phyloP scores from a whole-genome alignment of 1,140 invertebrate species.

The Trichoplusia ni region DNA sequence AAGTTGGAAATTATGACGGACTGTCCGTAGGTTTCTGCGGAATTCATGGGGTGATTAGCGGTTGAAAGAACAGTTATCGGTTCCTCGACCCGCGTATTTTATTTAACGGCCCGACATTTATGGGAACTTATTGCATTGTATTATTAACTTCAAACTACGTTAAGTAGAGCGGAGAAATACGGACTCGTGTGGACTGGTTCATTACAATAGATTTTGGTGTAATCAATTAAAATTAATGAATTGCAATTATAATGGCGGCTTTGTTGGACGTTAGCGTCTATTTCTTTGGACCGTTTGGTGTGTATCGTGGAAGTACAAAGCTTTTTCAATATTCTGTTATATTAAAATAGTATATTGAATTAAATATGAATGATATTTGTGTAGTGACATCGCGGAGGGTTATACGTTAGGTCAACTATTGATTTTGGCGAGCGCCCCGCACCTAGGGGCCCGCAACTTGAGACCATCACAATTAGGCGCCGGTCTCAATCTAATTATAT shows the following conservation, averaged over 20 bases:
- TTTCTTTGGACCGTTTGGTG: too few relatives aligned
- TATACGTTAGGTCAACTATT: constrained; percentile 65
- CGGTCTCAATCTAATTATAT: constrained; percentile 78
- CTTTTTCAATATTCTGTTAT: too few relatives aligned
- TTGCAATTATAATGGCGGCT: too few relatives aligned
- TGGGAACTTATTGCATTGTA: constrained; percentile 57
- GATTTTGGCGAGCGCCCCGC: constrained; percentile 62
- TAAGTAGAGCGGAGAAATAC: constrained; percentile 37
- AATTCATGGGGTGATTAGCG: constrained; percentile 67
- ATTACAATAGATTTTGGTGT: constrained; percentile 23
- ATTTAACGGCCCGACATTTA: constrained; percentile 50
- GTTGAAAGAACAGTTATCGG: constrained; percentile 65
- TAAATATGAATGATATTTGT: constrained; percentile 36
- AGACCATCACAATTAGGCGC: constrained; percentile 75
- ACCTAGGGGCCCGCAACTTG: constrained; percentile 69
- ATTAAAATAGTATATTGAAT: constrained; percentile 29
- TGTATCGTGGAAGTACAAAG: too few relatives aligned
- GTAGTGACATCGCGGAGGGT: constrained; percentile 35
- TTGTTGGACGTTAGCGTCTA: too few relatives aligned
- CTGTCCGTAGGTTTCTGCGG: constrained; percentile 61
- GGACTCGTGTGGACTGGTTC: constrained; percentile 20
- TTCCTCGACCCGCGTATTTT: constrained; percentile 45
- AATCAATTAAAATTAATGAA: constrained; percentile 24
- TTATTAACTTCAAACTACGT: constrained; percentile 44
- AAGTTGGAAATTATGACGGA: constrained; percentile 78